phyloP scores from a whole-genome alignment of 2,113 vertebrate genomes.

The Anoplopoma fimbria region DNA sequence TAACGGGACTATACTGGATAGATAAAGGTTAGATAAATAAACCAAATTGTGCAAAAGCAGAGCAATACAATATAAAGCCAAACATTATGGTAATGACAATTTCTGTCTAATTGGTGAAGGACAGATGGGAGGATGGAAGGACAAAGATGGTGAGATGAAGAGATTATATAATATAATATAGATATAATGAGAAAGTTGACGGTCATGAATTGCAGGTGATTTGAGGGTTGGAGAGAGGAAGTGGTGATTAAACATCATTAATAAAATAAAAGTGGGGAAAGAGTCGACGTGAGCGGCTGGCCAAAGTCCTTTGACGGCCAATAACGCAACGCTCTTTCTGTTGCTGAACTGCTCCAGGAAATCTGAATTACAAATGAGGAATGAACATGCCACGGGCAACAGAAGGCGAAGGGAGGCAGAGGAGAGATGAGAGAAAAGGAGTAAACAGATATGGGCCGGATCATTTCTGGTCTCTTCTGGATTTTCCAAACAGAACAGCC shows the following conservation, averaged over 20 bases:
- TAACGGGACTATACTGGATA: no score
- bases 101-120: slow-evolving; percentile 27
- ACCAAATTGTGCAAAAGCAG: not conserved
- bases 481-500: not conserved
- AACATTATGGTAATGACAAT: slow-evolving; percentile 48
- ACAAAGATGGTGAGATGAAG: slow-evolving; percentile 42
- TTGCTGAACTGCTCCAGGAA: slow-evolving; percentile 72
- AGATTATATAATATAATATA: slow-evolving; percentile 12
- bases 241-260: slow-evolving; percentile 73
- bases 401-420: slow-evolving; percentile 27
- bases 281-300: slow-evolving; percentile 71
- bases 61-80: slow-evolving; percentile 13
- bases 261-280: slow-evolving; percentile 64
- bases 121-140: slow-evolving; percentile 26
- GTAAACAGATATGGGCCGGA: slow-evolving; percentile 15
- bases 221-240: slow-evolving; percentile 57
- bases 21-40: not conserved
- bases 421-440: slow-evolving; percentile 19
- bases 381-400: slow-evolving; percentile 41
- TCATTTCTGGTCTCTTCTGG: slow-evolving; percentile 36
- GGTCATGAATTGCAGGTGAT: slow-evolving; percentile 71
- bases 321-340: slow-evolving; percentile 77
- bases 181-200: slow-evolving; percentile 80
- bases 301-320: slow-evolving; percentile 73
- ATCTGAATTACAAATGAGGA: slow-evolving; percentile 69